These are phyloP conservation scores for Cryptoblepharus egeriae DNA, from an alignment of 2,797 vertebrate species.

Conservation along the genomic window DNA sequence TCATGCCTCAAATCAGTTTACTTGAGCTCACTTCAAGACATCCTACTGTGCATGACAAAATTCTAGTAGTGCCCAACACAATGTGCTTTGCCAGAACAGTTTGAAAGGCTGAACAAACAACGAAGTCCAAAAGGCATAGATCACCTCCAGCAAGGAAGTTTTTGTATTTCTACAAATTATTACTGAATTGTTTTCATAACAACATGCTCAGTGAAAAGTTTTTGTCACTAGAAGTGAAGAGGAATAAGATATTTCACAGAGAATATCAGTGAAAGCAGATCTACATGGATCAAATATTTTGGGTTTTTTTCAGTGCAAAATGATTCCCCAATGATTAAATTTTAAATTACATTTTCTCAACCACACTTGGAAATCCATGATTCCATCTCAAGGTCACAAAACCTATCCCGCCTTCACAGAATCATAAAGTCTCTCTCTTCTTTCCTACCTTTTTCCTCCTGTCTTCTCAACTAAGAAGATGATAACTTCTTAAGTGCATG, in stretches of 20 bases:
- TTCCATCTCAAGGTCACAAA: background rate
- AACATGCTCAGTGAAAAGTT: background rate
- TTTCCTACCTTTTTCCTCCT: background rate
- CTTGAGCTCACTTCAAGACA: background rate
- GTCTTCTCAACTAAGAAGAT: conserved; percentile 1
- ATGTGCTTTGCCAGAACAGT: background rate
- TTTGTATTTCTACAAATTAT: background rate
- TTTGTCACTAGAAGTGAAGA: background rate
- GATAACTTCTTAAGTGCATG: background rate
- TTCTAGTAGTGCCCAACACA: background rate
- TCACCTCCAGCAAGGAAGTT: background rate
- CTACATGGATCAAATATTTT: background rate
- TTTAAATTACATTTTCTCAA: background rate
- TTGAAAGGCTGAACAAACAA: background rate
- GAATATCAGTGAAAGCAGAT: background rate
- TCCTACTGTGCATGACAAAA: background rate
- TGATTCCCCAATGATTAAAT: background rate
- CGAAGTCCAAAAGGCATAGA: background rate
- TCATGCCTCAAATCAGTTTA: background rate
- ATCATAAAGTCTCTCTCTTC: background rate
- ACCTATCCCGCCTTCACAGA: background rate
- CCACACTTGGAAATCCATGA: background rate
- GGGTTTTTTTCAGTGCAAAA: background rate
- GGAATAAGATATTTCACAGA: background rate
- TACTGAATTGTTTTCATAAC: background rate